Evolutionary conservation across 2,797 vertebrate species (phyloP).

Genomic region (Rhadinocentrus ornatus): DNA sequence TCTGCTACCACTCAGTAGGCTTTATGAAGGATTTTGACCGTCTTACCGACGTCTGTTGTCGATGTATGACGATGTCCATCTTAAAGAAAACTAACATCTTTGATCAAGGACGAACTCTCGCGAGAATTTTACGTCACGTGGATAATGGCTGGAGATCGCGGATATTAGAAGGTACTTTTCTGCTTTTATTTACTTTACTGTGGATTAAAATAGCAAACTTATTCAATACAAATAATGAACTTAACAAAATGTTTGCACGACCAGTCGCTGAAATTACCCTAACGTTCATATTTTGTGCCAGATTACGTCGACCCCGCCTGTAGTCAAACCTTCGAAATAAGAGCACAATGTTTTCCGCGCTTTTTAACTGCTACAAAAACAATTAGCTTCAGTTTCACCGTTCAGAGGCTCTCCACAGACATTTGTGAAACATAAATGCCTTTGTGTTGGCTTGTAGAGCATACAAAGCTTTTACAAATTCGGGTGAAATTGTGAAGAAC

Average conservation of each 20-base stretch:
- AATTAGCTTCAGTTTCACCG: conserved; percentile 16
- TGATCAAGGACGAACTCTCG: conserved; percentile 38
- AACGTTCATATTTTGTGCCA: conserved; percentile 12
- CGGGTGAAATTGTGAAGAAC: fast-evolving
- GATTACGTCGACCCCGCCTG: conserved; percentile 58
- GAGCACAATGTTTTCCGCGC: conserved; percentile 81
- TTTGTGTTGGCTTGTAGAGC: fast-evolving
- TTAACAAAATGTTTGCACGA: fast-evolving
- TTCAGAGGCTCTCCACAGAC: fast-evolving
- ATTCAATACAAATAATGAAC: fast-evolving
- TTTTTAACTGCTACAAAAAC: conserved; percentile 32
- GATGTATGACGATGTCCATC: background rate
- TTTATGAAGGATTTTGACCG: background rate
- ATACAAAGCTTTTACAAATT: fast-evolving
- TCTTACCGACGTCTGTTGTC: background rate
- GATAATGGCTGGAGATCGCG: conserved; percentile 78
- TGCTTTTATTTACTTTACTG: conserved; percentile 63
- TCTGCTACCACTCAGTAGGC: background rate
- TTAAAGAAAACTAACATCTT: conserved; percentile 13
- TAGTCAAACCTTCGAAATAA: conserved; percentile 84
- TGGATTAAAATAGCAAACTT: conserved; percentile 6
- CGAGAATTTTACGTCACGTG: conserved; percentile 66
- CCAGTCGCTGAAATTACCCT: background rate
- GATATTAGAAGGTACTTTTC: conserved; percentile 82
- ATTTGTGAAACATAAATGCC: fast-evolving